These are phyloP conservation scores for Megaceryle maxima DNA, from an alignment of 2,113 vertebrate species.

Conservation along the genomic window DNA sequence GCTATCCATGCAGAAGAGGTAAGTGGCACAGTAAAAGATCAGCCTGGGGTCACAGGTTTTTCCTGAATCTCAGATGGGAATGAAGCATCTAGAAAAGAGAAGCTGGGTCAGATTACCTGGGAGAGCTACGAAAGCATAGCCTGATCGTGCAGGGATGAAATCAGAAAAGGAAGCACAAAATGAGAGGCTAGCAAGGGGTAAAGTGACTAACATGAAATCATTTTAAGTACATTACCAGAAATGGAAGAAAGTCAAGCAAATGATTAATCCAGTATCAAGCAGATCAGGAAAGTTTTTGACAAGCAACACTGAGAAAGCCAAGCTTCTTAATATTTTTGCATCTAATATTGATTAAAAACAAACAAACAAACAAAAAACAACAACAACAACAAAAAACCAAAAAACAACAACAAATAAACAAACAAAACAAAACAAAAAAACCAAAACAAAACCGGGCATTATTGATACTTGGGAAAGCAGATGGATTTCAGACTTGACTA, in stretches of 20 bases:
- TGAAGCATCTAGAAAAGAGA: neutral
- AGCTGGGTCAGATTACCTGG: neutral
- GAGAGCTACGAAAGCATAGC: neutral
- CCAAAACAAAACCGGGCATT: neutral
- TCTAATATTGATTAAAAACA: neutral
- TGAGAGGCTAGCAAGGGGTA: neutral
- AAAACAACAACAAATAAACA: too few species aligned
- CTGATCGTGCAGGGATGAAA: neutral
- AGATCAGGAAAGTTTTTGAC: neutral
- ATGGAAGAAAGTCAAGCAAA: neutral
- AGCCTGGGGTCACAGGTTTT: neutral
- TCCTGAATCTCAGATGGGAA: neutral
- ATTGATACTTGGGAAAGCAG: neutral
- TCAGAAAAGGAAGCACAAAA: neutral
- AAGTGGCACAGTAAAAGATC: neutral
- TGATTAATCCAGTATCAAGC: neutral
- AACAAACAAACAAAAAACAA: too few species aligned
- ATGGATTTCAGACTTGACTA: neutral
- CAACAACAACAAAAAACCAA: too few species aligned
- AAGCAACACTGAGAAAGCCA: neutral
- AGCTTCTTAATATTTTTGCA: neutral
- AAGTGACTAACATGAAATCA: neutral
- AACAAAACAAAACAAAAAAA: too few species aligned
- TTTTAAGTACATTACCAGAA: neutral
- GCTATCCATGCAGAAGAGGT: neutral